phyloP scores from a whole-genome alignment of 2,888 invertebrate species.

The Eupithecia subfuscata region DNA sequence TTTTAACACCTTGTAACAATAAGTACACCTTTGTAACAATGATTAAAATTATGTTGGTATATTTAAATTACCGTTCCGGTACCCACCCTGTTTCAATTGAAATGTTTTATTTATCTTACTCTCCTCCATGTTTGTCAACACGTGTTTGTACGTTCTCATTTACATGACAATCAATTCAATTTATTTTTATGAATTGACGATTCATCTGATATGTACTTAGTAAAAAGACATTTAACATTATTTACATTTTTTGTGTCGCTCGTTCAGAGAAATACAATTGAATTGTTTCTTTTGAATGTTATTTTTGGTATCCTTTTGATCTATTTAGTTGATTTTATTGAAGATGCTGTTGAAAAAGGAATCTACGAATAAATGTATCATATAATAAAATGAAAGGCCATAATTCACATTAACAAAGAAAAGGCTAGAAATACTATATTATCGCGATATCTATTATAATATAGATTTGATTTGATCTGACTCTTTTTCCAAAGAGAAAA shows the following conservation, averaged over 20 bases:
- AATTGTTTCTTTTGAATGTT: not conserved
- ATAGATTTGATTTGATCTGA: not conserved
- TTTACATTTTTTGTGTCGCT: constrained; percentile 1
- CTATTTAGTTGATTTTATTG: not conserved
- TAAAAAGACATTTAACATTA: not conserved
- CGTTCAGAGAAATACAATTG: not conserved
- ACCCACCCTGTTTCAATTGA: not conserved
- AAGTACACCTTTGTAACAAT: not conserved
- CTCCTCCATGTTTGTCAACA: constrained; percentile 7
- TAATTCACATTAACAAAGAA: not conserved
- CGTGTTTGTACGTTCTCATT: constrained; percentile 1
- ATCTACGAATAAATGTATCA: not conserved
- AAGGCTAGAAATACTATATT: not conserved
- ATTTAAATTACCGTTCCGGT: not conserved
- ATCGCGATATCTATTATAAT: not conserved
- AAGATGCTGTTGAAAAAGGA: not conserved
- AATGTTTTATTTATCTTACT: constrained; percentile 8
- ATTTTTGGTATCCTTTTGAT: not conserved
- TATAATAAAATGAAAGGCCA: not conserved
- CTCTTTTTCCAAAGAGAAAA: not conserved
- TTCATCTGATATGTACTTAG: constrained; percentile 12
- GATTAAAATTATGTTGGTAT: not conserved
- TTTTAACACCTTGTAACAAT: not conserved
- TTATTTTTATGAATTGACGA: constrained; percentile 29
- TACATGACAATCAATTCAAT: constrained; percentile 23